Conservation (phyloP, 2,888 invertebrate genomes). For the Therioaphis trifolii region DNA sequence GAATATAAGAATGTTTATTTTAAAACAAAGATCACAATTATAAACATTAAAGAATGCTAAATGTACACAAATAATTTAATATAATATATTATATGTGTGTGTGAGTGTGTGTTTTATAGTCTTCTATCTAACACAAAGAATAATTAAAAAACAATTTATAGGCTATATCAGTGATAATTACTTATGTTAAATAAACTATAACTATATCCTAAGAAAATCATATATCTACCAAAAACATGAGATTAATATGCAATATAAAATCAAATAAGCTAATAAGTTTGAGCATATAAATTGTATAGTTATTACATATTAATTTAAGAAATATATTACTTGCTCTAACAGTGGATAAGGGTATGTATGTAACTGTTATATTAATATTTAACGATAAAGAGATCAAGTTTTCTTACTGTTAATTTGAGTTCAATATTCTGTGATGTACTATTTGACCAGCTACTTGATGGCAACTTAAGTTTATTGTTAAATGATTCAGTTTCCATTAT, state of each 20-base stretch:
- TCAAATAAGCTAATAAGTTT: no score
- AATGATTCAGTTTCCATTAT: slow-evolving; percentile 35
- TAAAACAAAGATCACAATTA: neutral
- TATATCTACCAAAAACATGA: neutral
- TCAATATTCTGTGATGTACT: slow-evolving; percentile 53
- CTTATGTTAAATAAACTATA: neutral
- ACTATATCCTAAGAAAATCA: neutral
- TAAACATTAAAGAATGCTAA: neutral
- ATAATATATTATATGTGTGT: no score
- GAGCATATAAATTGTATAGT: no score
- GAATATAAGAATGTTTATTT: no score
- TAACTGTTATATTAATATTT: neutral
- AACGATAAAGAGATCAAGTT: neutral
- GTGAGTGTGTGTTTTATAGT: no score
- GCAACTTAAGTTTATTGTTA: slow-evolving; percentile 43
- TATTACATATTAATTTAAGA: no score
- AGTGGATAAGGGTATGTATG: no score
- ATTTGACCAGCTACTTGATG: slow-evolving; percentile 42
- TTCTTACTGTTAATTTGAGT: slow-evolving; percentile 54
- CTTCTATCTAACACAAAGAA: slow-evolving; percentile 25
- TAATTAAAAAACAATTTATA: slow-evolving; percentile 47
- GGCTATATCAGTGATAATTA: neutral
- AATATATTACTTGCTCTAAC: no score
- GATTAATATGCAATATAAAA: no score
- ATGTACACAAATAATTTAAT: neutral